phyloP scores from a whole-genome alignment of 2,113 vertebrate genomes.

The Lepus timidus region DNA sequence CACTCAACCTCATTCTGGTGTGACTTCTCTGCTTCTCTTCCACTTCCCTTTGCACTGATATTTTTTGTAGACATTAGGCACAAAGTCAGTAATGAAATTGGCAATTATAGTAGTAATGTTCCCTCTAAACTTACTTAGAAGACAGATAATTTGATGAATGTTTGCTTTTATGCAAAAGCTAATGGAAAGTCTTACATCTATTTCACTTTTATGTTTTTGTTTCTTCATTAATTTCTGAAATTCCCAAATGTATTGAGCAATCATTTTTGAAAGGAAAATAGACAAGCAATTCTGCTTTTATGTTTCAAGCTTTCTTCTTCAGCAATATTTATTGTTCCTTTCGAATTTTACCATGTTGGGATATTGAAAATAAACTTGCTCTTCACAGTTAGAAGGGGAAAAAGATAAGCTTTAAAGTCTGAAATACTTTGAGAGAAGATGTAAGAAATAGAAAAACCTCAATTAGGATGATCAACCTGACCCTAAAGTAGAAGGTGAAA shows the following conservation, averaged over 20 bases:
- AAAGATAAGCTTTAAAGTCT: neutral
- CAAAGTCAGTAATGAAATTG: neutral
- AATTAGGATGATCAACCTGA: neutral
- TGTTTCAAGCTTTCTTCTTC: neutral
- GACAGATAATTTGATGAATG: neutral
- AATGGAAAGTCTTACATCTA: neutral
- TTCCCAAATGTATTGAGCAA: slow-evolving; percentile 11
- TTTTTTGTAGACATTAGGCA: neutral
- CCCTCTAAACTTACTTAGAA: slow-evolving; percentile 43
- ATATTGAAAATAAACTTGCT: slow-evolving; percentile 2
- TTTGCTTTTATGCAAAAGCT: slow-evolving; percentile 3
- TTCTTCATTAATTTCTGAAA: slow-evolving; percentile 35
- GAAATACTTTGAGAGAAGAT: neutral
- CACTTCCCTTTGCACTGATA: neutral
- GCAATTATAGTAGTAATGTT: neutral
- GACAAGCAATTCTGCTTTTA: neutral
- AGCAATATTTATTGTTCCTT: neutral
- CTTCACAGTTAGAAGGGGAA: neutral
- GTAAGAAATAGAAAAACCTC: neutral
- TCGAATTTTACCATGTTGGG: neutral
- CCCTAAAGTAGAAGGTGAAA: neutral
- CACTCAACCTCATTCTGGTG: neutral
- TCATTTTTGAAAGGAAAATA: slow-evolving; percentile 21
- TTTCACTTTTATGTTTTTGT: neutral
- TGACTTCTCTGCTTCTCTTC: neutral